These are phyloP conservation scores for Cheirogaleus major DNA, from an alignment of 2,797 vertebrate species.

Conservation along the genomic window DNA sequence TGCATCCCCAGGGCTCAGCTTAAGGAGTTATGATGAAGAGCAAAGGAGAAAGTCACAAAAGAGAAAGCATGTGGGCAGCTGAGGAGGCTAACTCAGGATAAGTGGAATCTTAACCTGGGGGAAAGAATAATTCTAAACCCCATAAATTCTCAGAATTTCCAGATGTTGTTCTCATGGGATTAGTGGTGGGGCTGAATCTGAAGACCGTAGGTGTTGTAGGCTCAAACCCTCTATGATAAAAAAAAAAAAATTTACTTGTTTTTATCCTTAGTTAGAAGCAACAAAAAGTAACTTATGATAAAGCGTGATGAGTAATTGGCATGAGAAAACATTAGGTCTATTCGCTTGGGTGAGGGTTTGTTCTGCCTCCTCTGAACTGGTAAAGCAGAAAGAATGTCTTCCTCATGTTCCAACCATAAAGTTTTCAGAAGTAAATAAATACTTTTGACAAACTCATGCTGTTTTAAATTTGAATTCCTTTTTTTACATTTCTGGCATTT, in stretches of 20 bases:
- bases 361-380: neutral
- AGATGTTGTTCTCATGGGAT: neutral
- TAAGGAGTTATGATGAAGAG: neutral
- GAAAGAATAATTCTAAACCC: neutral
- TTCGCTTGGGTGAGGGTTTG: neutral
- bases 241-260: neutral
- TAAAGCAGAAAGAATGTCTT: neutral
- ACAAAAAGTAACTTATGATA: neutral
- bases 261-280: neutral
- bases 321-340: neutral
- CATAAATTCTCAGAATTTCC: neutral
- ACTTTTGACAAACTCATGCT: neutral
- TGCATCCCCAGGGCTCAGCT: neutral
- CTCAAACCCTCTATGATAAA: neutral
- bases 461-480: neutral
- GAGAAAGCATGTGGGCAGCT: neutral
- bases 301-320: neutral
- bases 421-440: slow-evolving; percentile 1
- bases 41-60: neutral
- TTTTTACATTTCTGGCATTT: neutral
- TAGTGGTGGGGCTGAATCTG: neutral
- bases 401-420: neutral
- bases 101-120: neutral
- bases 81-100: neutral
- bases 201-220: neutral